These are phyloP conservation scores for Lindbergichthys nudifrons DNA, from an alignment of 2,797 vertebrate genomes.

Conservation along the genomic window DNA sequence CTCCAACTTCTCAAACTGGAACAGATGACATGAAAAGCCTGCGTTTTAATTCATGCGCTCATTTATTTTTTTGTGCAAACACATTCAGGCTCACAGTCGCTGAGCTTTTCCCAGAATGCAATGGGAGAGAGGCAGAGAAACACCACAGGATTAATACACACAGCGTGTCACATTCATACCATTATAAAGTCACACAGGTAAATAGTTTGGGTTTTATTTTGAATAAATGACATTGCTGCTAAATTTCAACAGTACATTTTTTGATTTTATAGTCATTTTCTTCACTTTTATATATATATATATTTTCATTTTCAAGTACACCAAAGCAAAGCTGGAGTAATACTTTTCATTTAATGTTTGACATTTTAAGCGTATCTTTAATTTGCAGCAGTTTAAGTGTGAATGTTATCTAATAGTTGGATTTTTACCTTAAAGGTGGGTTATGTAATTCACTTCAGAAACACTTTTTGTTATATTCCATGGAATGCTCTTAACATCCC, in stretches of 20 bases:
- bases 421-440: constrained; percentile 5
- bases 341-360: not conserved
- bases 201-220: not conserved
- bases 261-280: too few species aligned
- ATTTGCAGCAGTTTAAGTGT: not conserved
- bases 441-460: too few species aligned
- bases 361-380: not conserved
- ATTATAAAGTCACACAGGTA: not conserved
- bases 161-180: constrained; percentile 1
- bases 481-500: too few species aligned
- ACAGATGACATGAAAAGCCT: constrained; percentile 41
- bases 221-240: too few species aligned
- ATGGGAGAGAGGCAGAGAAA: not conserved
- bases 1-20: constrained; percentile 88
- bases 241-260: too few species aligned
- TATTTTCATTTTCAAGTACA: too few species aligned
- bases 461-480: too few species aligned
- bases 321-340: not conserved
- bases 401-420: not conserved
- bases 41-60: constrained; percentile 12
- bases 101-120: constrained; percentile 47
- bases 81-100: constrained; percentile 6
- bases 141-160: not conserved
- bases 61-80: constrained; percentile 6
- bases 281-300: too few species aligned